A percentile compares a stretch with the other conserved stretches of the same genome.
Conservation (phyloP, 2,797 vertebrate species). For the Cheirogaleus major region DNA sequence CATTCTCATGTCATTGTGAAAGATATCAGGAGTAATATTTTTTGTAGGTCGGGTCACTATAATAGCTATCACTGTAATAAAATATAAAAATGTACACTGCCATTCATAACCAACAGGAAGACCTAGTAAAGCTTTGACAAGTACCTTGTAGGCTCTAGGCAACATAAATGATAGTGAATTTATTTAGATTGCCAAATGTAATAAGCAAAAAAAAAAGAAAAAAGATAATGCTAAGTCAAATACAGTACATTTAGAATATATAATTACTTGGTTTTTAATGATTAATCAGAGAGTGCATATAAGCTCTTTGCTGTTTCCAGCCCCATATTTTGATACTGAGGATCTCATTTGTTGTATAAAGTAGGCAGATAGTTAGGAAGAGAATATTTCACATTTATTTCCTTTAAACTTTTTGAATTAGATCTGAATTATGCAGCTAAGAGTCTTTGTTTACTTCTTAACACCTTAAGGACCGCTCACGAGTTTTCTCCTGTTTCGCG, state of each 20-base stretch:
- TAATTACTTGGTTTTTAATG: neutral
- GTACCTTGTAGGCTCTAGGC: neutral
- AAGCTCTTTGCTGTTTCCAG: neutral
- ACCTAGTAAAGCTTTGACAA: neutral
- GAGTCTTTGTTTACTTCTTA: neutral
- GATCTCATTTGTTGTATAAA: neutral
- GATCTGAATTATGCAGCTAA: neutral
- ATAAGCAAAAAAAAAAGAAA: neutral
- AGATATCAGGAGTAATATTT: neutral
- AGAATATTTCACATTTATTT: neutral
- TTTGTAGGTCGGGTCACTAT: neutral
- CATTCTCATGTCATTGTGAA: neutral
- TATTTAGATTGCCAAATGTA: neutral
- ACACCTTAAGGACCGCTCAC: no score
- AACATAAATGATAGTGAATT: neutral
- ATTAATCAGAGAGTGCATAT: neutral
- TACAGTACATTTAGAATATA: neutral
- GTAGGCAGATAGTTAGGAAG: neutral
- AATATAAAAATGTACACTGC: neutral
- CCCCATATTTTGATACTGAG: neutral
- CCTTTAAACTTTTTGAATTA: neutral
- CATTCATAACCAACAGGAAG: neutral
- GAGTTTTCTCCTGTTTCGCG: no score
- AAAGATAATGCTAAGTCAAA: neutral
- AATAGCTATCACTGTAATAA: neutral